Evolutionary conservation across 2,797 vertebrate species (phyloP).

Genomic region (Trematomus bernacchii): DNA sequence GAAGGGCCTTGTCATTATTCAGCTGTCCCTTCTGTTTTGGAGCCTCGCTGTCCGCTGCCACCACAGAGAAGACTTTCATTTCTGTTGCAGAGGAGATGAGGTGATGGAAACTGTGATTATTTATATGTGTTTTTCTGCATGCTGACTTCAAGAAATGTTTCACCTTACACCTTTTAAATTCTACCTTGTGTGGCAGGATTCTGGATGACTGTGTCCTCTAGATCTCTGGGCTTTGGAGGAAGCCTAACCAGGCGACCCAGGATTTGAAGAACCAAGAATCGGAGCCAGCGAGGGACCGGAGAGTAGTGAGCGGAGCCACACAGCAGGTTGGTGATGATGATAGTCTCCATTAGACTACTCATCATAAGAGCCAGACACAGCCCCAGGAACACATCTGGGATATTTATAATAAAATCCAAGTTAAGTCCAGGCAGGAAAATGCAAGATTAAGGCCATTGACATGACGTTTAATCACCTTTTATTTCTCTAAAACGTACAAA

Average conservation of each 20-base stretch:
- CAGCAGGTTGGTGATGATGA: conserved; percentile 80
- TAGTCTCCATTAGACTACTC: conserved; percentile 81
- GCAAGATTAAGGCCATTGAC: neutral
- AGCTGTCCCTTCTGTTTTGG: conserved; percentile 13
- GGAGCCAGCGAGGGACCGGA: conserved; percentile 75
- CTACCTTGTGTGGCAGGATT: conserved; percentile 36
- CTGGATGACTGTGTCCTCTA: conserved; percentile 28
- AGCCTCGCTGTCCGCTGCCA: neutral
- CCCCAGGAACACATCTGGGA: conserved; percentile 80
- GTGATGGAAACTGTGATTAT: neutral
- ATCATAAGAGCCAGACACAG: conserved; percentile 85
- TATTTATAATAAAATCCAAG: neutral
- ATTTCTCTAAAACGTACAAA: neutral
- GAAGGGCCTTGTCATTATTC: conserved; percentile 44
- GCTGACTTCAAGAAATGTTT: neutral
- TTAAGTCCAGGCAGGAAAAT: neutral
- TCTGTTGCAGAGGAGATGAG: conserved; percentile 22
- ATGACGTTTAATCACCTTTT: neutral
- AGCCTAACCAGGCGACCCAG: conserved; percentile 58
- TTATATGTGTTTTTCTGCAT: neutral
- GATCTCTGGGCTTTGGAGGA: conserved; percentile 29
- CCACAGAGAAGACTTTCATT: neutral
- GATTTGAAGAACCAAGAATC: conserved; percentile 65
- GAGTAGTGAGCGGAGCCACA: conserved; percentile 44
- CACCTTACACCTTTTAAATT: neutral